phyloP scores from a whole-genome alignment of 1,140 invertebrate species.

The Drosophila parvula region DNA sequence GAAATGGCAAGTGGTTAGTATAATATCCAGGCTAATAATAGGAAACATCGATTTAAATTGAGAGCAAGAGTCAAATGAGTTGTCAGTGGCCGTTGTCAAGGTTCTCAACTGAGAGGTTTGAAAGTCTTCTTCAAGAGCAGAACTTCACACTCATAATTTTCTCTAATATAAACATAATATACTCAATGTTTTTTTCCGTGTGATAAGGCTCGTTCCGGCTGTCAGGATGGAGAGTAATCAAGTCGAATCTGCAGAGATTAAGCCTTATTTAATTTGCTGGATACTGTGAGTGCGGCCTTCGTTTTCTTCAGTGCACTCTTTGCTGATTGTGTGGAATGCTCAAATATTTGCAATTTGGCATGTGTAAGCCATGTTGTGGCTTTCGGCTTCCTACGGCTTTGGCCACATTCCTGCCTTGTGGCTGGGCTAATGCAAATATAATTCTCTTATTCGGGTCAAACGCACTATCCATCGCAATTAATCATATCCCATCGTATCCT shows the following conservation, averaged over 20 bases:
- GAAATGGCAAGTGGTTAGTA: neutral
- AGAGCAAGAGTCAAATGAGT: neutral
- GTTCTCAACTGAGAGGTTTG: neutral
- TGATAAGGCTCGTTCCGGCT: neutral
- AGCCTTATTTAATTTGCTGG: slow-evolving; percentile 7
- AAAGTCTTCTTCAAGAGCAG: neutral
- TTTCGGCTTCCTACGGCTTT: slow-evolving; percentile 22
- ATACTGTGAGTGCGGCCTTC: neutral
- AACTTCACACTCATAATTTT: no score
- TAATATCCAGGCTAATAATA: neutral
- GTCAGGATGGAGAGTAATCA: neutral
- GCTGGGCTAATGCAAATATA: slow-evolving; percentile 65
- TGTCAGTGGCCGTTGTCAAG: neutral
- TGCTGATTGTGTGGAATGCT: slow-evolving; percentile 18
- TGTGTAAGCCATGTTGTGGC: slow-evolving; percentile 35
- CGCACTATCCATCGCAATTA: slow-evolving; percentile 20
- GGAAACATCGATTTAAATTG: neutral
- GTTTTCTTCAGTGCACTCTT: slow-evolving; percentile 19
- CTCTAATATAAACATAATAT: no score
- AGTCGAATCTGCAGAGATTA: neutral
- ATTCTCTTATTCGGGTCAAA: slow-evolving; percentile 12
- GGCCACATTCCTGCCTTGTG: slow-evolving; percentile 31
- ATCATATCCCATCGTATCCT: slow-evolving; percentile 5
- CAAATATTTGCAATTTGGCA: slow-evolving; percentile 58
- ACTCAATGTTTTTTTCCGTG: neutral